Conservation (phyloP, 2,113 vertebrate species). For the Sylvilagus bachmani region DNA sequence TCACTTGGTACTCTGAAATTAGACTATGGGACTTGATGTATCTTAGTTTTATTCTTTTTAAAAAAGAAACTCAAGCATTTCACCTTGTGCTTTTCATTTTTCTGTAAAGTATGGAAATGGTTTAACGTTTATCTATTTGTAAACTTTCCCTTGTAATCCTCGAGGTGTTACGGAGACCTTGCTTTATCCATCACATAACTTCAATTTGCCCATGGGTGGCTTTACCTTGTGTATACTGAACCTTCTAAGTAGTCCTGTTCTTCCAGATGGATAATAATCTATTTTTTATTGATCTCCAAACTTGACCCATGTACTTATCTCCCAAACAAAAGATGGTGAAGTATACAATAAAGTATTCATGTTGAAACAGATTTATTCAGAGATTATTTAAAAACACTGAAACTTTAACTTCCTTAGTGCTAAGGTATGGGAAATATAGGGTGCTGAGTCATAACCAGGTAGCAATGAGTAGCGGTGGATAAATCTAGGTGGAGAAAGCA, state of each 20-base stretch:
- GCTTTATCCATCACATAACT: background rate
- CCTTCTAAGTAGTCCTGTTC: conserved; percentile 5
- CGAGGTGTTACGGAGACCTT: background rate
- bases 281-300: background rate
- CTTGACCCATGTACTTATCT: background rate
- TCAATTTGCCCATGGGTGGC: background rate
- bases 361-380: background rate
- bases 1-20: conserved; percentile 44
- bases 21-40: background rate
- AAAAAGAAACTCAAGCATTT: background rate
- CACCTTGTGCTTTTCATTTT: conserved; percentile 35
- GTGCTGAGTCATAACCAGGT: conserved; percentile 22
- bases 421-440: background rate
- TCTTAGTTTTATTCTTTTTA: background rate
- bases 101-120: background rate
- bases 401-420: background rate
- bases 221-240: conserved; percentile 17
- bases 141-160: conserved; percentile 26
- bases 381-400: background rate
- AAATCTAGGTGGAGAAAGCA: conserved; percentile 39
- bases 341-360: background rate
- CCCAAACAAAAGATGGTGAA: background rate
- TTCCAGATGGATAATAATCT: background rate
- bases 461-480: conserved; percentile 8
- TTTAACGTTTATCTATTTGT: conserved; percentile 19